Evolutionary conservation across 1,140 invertebrate genomes (phyloP).

Genomic region (Mesaphorura yosii): DNA sequence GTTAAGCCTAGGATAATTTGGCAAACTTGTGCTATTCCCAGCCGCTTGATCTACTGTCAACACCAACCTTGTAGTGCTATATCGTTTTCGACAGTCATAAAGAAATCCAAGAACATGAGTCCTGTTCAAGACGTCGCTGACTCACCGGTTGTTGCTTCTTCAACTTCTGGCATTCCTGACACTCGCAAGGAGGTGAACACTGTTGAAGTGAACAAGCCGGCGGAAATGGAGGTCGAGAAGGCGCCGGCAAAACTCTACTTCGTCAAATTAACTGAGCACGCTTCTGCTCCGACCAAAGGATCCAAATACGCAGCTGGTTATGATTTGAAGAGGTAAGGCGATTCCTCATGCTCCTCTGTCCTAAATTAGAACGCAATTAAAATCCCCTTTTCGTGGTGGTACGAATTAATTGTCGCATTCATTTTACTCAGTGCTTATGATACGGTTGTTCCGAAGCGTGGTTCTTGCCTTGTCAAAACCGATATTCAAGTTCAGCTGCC

Average conservation of each 20-base stretch:
- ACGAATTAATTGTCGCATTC: constrained; percentile 9
- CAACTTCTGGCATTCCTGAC: no score
- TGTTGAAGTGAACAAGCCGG: not conserved
- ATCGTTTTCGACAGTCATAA: no score
- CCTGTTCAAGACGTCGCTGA: no score
- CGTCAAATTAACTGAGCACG: constrained; percentile 64
- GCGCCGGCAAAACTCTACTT: constrained; percentile 46
- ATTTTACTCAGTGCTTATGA: constrained; percentile 71
- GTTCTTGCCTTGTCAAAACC: constrained; percentile 77
- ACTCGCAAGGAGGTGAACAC: constrained; percentile 17
- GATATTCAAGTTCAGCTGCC: constrained; percentile 81
- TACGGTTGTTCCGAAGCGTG: constrained; percentile 62
- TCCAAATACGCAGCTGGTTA: constrained; percentile 76
- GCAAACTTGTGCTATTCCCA: no score
- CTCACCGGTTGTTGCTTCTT: no score
- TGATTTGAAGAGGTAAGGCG: constrained; percentile 67
- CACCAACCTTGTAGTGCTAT: no score
- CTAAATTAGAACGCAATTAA: not conserved
- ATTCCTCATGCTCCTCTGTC: no score
- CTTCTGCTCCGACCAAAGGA: constrained; percentile 65
- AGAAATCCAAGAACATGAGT: no score
- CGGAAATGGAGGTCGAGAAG: not conserved
- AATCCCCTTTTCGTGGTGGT: not conserved
- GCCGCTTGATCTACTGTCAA: no score
- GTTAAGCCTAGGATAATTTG: no score